Percentiles rank a stretch among this genome's conserved stretches.
Conservation (phyloP, 2,113 vertebrate species). For the Notothenia coriiceps region DNA sequence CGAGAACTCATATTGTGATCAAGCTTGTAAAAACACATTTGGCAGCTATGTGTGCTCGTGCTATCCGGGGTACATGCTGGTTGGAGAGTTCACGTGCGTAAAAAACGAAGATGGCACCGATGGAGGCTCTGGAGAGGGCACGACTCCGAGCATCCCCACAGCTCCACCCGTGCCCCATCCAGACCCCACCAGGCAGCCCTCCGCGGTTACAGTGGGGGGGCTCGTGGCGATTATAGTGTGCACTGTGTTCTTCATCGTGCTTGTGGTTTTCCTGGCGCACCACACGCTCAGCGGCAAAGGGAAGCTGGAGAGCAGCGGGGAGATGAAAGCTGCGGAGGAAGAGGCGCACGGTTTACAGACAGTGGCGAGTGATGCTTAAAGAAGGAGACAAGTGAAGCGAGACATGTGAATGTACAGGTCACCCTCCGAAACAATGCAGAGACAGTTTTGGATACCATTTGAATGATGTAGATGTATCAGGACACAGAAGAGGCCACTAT, state of each 20-base stretch:
- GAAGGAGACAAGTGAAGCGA: background rate
- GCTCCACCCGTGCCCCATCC: slow-evolving; percentile 6
- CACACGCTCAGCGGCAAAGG: slow-evolving; percentile 34
- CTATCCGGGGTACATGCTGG: slow-evolving; percentile 39
- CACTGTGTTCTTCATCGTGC: slow-evolving; percentile 51
- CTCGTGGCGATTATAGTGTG: slow-evolving; percentile 76
- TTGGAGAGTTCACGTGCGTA: slow-evolving; percentile 1
- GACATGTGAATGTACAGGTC: slow-evolving; percentile 42
- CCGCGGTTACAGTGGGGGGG: slow-evolving; percentile 40
- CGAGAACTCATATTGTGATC: background rate
- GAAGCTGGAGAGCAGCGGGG: slow-evolving; percentile 22
- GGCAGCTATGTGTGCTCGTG: slow-evolving; percentile 77
- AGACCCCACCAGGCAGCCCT: slow-evolving; percentile 13
- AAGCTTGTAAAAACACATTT: slow-evolving; percentile 61
- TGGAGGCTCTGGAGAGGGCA: background rate
- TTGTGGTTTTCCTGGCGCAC: slow-evolving; percentile 63
- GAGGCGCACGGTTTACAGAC: slow-evolving; percentile 61
- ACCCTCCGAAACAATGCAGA: background rate
- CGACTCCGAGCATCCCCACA: background rate
- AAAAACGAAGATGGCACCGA: background rate
- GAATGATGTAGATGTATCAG: background rate
- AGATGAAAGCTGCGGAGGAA: slow-evolving; percentile 43
- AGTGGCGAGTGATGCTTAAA: slow-evolving; percentile 35
- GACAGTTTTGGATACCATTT: background rate
- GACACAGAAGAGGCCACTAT: background rate